Percentiles rank a stretch among this genome's conserved stretches.
phyloP scores from a whole-genome alignment of 2,888 invertebrate species.

The Cephus rjabovi region DNA sequence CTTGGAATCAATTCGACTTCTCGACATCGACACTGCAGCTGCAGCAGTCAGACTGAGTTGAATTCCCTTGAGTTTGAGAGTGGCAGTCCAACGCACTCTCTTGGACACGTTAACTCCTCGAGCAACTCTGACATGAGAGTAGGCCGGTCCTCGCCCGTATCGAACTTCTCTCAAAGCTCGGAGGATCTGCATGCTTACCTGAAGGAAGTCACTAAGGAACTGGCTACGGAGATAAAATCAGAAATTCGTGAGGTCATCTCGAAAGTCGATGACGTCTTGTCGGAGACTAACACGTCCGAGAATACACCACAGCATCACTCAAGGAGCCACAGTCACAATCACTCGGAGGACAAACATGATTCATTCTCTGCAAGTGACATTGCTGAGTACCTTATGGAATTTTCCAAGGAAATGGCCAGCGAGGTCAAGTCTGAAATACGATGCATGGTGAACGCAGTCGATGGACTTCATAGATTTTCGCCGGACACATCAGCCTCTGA shows the following conservation, averaged over 20 bases:
- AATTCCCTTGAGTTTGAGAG: constrained; percentile 73
- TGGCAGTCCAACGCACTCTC: constrained; percentile 38
- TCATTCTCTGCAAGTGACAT: constrained; percentile 82
- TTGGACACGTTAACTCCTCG: constrained; percentile 45
- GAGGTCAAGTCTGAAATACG: constrained; percentile 83
- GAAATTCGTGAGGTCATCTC: constrained; percentile 85
- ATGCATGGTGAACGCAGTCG: constrained; percentile 72
- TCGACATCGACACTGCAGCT: constrained; percentile 73
- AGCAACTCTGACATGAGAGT: constrained; percentile 48
- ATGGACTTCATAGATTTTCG: constrained; percentile 68
- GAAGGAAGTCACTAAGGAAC: constrained; percentile 81
- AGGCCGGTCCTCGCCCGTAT: constrained; percentile 58
- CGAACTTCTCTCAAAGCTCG: constrained; percentile 58
- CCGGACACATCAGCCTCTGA: constrained; percentile 52
- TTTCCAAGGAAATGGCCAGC: constrained; percentile 82
- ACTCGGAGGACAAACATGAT: constrained; percentile 67
- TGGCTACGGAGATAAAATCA: constrained; percentile 84
- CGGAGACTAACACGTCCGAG: constrained; percentile 75
- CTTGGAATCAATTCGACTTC: constrained; percentile 70
- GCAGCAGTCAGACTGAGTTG: constrained; percentile 80
- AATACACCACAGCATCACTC: constrained; percentile 58
- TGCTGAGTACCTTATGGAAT: constrained; percentile 82
- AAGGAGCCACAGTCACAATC: constrained; percentile 33
- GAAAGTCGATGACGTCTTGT: constrained; percentile 82
- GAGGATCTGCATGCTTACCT: constrained; percentile 81